Base-by-base conservation (phyloP, 2,797 vertebrate genomes). In the Siniperca undulata region DNA sequence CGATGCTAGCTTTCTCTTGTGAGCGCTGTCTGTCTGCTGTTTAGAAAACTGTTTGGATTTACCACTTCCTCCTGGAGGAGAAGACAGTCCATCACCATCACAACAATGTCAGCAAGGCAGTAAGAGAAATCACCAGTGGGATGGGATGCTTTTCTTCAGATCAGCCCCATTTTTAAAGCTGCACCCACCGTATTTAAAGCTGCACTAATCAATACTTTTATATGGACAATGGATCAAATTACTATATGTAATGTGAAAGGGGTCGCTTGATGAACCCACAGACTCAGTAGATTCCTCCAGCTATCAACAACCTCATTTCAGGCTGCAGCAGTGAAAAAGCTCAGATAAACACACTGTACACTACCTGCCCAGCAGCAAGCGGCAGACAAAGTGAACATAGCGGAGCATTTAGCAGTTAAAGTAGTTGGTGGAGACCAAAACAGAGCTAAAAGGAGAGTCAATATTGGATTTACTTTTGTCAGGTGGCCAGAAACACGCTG, bases 161-260 rank as follows among this genome's bases (percentile, higher is more conserved):
- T 40, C 19, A 64, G 38, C n/a, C 22, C 34, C 13, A 42, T 24
- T 64, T 61, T 62, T 62, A 62, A 59, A 62, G 48, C 48, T 66
- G 24, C 61, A 65, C 27, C 52, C 22, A 55, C 1, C 52, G 0
- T 11, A 55, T 61, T 62, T 62, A 62, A 59, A 62, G 48, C 48
- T 66, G 24, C 61, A 65, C 27, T 56, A 7, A 36, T 56, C 52
- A 30, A 6, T 16, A 24, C 52, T n/a, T 34, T 34, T 19, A 7
- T 12, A 30, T 30, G 9, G 9, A 19, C 16, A 19, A 12, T 20
- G 20, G 30, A 36, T 36, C 19, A 36, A 34, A 34, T 13, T 0
- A 27, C n/a, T 14, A 48, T 24, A 17, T 50, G 46, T 36, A 7
- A 13, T 68, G 46, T 68, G 10, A 52, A 19, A 17, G 14, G 17